These are phyloP conservation scores for Rhagoletis zephyria DNA, from an alignment of 1,140 invertebrate genomes.

Conservation along the genomic window DNA sequence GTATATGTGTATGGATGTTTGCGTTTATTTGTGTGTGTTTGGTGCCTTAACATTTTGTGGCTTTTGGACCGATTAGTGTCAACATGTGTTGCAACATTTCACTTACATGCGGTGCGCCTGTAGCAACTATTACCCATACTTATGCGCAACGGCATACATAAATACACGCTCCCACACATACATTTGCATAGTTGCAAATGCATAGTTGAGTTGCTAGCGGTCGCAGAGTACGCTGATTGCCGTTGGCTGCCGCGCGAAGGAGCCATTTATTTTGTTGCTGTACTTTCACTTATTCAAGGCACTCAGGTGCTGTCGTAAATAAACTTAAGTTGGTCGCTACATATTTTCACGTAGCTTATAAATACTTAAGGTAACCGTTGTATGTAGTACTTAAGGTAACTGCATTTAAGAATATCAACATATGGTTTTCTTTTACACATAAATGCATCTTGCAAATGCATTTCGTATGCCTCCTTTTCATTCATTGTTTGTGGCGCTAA, in stretches of 20 bases:
- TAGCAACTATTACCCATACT: conserved; percentile 37
- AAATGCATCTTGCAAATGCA: not conserved
- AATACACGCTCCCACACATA: not conserved
- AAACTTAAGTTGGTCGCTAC: not conserved
- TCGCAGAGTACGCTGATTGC: not conserved
- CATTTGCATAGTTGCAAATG: not conserved
- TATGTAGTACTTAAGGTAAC: not conserved
- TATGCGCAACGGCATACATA: not conserved
- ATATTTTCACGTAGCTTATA: not conserved
- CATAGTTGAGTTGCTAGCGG: not conserved
- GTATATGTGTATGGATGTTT: not conserved
- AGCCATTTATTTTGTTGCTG: not conserved
- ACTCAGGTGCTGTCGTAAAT: not conserved
- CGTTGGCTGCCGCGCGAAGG: not conserved
- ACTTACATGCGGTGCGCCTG: conserved; percentile 27
- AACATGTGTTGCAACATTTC: conserved; percentile 52
- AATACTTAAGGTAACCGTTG: not conserved
- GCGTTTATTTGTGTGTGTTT: not conserved
- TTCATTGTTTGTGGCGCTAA: not conserved
- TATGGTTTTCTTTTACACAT: not conserved
- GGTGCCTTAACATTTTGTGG: conserved; percentile 43
- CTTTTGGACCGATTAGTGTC: conserved; percentile 47
- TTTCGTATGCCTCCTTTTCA: not conserved
- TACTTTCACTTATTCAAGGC: conserved; percentile 9
- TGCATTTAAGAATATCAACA: not conserved